These are phyloP conservation scores for Meteorus sp. DNA, from an alignment of 1,140 invertebrate species.

Conservation along the genomic window DNA sequence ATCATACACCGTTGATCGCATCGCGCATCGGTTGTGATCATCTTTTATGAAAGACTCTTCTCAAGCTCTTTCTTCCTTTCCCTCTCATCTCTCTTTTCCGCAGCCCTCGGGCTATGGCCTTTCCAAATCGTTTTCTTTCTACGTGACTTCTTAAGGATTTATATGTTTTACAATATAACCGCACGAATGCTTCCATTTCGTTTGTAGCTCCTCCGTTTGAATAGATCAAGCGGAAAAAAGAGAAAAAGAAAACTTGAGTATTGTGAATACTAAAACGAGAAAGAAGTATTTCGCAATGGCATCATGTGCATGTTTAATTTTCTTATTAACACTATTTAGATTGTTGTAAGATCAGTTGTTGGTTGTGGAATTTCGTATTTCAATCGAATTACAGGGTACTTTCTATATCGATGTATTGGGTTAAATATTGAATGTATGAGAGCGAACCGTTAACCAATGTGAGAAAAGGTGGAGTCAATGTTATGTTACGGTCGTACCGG, in stretches of 20 bases:
- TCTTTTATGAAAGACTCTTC: slow-evolving; percentile 4
- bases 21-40: slow-evolving; percentile 1
- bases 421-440: background rate
- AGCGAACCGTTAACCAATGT: background rate
- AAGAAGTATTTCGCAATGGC: too few relatives aligned
- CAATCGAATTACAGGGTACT: slow-evolving; percentile 6
- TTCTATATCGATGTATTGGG: slow-evolving; percentile 2
- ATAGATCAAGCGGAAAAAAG: too few relatives aligned
- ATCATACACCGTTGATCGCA: slow-evolving; percentile 7
- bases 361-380: slow-evolving; percentile 3
- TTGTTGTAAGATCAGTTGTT: slow-evolving; percentile 1
- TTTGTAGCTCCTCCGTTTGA: too few relatives aligned
- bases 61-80: slow-evolving; percentile 5
- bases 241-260: too few relatives aligned
- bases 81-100: slow-evolving; percentile 9
- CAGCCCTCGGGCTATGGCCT: background rate
- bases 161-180: too few relatives aligned
- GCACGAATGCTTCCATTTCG: too few relatives aligned
- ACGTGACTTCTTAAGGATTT: too few relatives aligned
- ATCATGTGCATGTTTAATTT: too few relatives aligned
- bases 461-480: slow-evolving; percentile 7
- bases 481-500: too few relatives aligned
- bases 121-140: background rate
- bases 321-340: too few relatives aligned
- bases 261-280: too few relatives aligned